A percentile compares a stretch with the other conserved stretches of the same genome.
phyloP scores from a whole-genome alignment of 2,888 invertebrate species.

The Caenorhabditis sp. region DNA sequence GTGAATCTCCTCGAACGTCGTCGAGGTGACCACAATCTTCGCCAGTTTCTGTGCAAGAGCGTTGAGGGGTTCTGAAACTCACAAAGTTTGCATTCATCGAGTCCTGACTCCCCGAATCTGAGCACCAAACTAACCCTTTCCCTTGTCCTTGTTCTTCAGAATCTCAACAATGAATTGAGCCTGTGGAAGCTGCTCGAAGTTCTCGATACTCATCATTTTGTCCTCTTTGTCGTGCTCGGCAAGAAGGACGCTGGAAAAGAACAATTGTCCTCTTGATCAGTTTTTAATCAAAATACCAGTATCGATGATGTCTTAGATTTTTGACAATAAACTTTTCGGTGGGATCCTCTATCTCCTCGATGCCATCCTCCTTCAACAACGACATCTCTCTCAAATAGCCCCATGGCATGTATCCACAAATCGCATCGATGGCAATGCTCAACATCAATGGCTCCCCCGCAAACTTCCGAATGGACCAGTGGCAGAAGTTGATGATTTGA shows the following conservation, averaged over 20 bases:
- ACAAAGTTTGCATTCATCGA: background rate
- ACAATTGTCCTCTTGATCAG: background rate
- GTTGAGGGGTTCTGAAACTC: constrained; percentile 2
- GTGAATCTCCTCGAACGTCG: constrained; percentile 33
- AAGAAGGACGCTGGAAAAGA: constrained; percentile 35
- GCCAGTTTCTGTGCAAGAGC: background rate
- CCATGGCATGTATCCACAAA: constrained; percentile 54
- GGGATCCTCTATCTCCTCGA: constrained; percentile 9
- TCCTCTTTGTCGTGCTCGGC: constrained; percentile 35
- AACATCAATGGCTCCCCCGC: constrained; percentile 43
- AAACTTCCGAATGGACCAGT: constrained; percentile 32
- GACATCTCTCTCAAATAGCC: constrained; percentile 32
- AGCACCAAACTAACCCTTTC: background rate
- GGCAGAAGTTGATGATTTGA: constrained; percentile 39
- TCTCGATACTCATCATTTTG: constrained; percentile 10
- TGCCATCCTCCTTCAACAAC: background rate
- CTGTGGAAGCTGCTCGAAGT: constrained; percentile 31
- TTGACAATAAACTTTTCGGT: constrained; percentile 33
- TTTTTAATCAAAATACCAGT: constrained; percentile 23
- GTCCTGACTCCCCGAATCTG: too few relatives aligned
- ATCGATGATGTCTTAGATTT: constrained; percentile 40
- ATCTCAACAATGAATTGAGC: constrained; percentile 45
- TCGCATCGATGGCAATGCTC: constrained; percentile 54
- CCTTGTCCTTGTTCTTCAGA: constrained; percentile 16
- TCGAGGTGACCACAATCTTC: background rate